A percentile compares a stretch with the other conserved stretches of the same genome.
Evolutionary conservation across 2,888 invertebrate species (phyloP).

Genomic region (Tetragnatha montana): DNA sequence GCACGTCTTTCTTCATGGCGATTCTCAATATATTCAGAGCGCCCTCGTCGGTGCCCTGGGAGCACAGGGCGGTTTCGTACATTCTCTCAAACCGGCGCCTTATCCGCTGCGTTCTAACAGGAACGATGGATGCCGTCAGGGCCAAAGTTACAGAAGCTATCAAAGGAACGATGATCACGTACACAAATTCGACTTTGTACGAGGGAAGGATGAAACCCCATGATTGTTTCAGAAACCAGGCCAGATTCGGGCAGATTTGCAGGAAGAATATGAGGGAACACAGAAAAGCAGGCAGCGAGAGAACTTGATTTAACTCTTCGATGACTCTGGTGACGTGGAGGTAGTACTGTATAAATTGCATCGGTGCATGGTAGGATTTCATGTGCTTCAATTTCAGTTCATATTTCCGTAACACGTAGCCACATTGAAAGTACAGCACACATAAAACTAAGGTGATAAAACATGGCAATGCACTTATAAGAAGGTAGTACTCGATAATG

Average conservation of each 20-base stretch:
- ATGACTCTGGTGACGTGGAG: not conserved
- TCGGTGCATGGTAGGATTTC: not conserved
- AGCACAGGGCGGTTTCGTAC: conserved; percentile 6
- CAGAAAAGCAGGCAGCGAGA: conserved; percentile 12
- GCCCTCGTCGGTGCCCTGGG: not conserved
- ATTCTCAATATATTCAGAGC: not conserved
- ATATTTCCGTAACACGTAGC: not conserved
- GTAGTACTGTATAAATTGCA: not conserved
- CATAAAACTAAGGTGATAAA: conserved; percentile 1
- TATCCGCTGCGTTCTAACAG: not conserved
- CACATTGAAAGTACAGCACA: not conserved
- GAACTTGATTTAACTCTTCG: not conserved
- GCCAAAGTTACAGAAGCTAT: not conserved
- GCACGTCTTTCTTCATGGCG: conserved; percentile 6
- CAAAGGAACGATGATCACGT: not conserved
- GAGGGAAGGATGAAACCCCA: not conserved
- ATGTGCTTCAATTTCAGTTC: not conserved
- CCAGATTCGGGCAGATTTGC: not conserved
- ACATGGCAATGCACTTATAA: not conserved
- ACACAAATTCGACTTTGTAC: not conserved
- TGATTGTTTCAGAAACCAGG: not conserved
- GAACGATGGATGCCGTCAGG: not conserved
- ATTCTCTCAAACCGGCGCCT: not conserved
- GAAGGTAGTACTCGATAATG: not conserved
- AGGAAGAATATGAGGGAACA: conserved; percentile 1